phyloP scores from a whole-genome alignment of 1,140 invertebrate genomes.

The Cydia amplana region DNA sequence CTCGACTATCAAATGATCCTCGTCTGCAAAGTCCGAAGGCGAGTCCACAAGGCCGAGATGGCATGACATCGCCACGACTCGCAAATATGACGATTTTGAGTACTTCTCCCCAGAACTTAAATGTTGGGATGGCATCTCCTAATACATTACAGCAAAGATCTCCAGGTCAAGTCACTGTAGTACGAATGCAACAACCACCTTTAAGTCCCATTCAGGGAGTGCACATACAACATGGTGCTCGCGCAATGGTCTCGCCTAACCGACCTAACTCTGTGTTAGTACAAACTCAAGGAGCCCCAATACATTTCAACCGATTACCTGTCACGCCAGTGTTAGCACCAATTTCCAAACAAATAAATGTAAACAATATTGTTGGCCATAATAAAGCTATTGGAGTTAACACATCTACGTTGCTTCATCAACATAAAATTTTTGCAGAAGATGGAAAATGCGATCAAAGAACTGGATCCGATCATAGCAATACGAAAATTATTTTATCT shows the following conservation, averaged over 20 bases:
- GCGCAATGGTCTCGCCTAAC: constrained; percentile 75
- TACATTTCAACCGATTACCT: constrained; percentile 77
- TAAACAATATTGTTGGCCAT: constrained; percentile 77
- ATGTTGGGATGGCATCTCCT: constrained; percentile 57
- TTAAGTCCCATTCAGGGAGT: constrained; percentile 74
- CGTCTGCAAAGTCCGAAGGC: constrained; percentile 71
- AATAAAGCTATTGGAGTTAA: constrained; percentile 56
- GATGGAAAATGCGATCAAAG: constrained; percentile 60
- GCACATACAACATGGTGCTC: constrained; percentile 63
- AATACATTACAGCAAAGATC: constrained; percentile 68
- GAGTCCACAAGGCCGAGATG: constrained; percentile 57
- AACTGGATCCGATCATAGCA: constrained; percentile 56
- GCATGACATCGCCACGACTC: constrained; percentile 63
- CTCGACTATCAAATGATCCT: constrained; percentile 66
- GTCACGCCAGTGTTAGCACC: constrained; percentile 79
- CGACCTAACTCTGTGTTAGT: constrained; percentile 73
- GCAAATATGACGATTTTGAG: constrained; percentile 71
- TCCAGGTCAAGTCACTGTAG: constrained; percentile 73
- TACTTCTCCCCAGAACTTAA: constrained; percentile 64
- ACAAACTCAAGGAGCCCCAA: constrained; percentile 67
- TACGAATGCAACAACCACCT: constrained; percentile 77
- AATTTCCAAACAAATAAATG: constrained; percentile 79
- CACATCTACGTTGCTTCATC: constrained; percentile 54
- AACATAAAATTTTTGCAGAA: constrained; percentile 63
- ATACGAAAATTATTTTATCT: constrained; percentile 73